Base-by-base conservation (phyloP, 2,797 vertebrate genomes). In the Luscinia megarhynchos region DNA sequence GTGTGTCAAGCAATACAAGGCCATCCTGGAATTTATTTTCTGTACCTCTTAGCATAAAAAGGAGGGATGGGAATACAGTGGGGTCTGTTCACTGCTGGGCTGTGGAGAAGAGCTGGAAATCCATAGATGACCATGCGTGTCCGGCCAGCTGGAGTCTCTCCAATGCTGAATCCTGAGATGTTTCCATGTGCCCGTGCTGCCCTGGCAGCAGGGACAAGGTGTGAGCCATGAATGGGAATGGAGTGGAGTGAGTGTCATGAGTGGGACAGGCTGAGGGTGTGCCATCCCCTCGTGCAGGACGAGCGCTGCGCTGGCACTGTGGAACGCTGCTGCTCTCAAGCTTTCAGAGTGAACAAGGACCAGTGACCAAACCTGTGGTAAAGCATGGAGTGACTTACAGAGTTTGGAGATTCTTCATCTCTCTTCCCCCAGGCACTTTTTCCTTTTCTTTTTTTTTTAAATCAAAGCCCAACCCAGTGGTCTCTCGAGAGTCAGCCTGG, bases 1-100 rank as follows among this genome's bases (percentile, higher is more conserved):
- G 91, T 87, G 84, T 26, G 17, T 40, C 32, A 24, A 97, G 98
- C 97, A 97, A 96, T 97, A 97, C 75, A 51, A 90, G 94, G 90
- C 94, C 88, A 81, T 80, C 93, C 95, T 94, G 97, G 94, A 92
- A 92, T 69, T 94, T 20, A 45, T 79, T 66, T 80, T 95, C 87
- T 93, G 54, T 45, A 64, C 22, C 72, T 88, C 93, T 83, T 63
- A 50, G 78, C 76, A 62, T 95, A 92, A n/a, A n/a, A 70, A 45
- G 27, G 23, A 36, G 8, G 27, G 43, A 15, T 27, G 36, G 30
- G 11, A 17, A 62, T 61, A 8, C 19, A 12, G 48, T 63, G 68
- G 50, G 63, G 14, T 76, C 51, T 80, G 76, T 59, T 93, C 73
- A 9, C 40, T 82, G 43, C 68, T 88, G 91, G 69, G 76, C 82